phyloP scores from a whole-genome alignment of 2,888 invertebrate genomes.

The Pilophorus perplexus region DNA sequence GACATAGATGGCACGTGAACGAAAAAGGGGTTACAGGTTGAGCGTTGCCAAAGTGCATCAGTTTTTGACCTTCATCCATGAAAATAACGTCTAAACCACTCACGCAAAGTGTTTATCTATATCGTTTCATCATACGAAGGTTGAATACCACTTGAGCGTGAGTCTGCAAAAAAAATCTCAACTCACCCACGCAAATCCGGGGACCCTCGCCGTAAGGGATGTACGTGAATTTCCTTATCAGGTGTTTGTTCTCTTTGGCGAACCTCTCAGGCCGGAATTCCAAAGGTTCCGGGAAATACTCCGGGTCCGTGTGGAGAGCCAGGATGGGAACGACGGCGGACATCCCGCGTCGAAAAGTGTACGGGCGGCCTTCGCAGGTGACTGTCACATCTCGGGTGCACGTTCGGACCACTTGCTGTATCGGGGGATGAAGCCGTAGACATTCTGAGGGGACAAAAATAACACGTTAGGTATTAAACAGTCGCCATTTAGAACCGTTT shows the following conservation, averaged over 20 bases:
- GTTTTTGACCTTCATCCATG: no score
- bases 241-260: conserved; percentile 20
- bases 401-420: not conserved
- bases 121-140: no score
- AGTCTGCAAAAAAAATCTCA: no score
- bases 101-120: no score
- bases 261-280: conserved; percentile 15
- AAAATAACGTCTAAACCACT: no score
- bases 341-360: conserved; percentile 17
- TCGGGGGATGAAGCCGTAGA: conserved; percentile 26
- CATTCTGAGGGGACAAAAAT: conserved; percentile 22
- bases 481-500: not conserved
- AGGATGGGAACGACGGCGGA: conserved; percentile 19
- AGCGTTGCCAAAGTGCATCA: no score
- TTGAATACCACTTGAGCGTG: no score
- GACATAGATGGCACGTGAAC: no score
- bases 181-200: conserved; percentile 26
- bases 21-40: no score
- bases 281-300: conserved; percentile 22
- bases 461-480: not conserved
- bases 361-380: not conserved
- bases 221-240: conserved; percentile 21
- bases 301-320: conserved; percentile 32
- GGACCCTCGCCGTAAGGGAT: conserved; percentile 32
- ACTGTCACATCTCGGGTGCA: conserved; percentile 24